phyloP scores from a whole-genome alignment of 2,888 invertebrate species.

The Callimorpha dominula region DNA sequence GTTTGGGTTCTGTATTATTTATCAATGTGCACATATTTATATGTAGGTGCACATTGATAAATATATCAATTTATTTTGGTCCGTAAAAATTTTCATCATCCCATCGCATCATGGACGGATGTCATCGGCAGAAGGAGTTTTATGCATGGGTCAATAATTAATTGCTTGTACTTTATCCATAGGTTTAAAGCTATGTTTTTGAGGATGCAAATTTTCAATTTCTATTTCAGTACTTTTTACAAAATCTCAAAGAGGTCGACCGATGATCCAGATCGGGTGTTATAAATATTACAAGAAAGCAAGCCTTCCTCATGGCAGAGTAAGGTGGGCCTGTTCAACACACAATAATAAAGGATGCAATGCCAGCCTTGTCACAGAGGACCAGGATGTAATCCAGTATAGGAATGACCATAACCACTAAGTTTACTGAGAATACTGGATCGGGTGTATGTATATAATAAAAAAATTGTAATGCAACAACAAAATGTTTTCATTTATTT shows the following conservation, averaged over 20 bases:
- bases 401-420: constrained; percentile 8
- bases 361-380: constrained; percentile 32
- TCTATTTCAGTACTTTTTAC: constrained; percentile 8
- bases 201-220: background rate
- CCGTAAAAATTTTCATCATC: too few species aligned
- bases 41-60: too few species aligned
- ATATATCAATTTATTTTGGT: too few species aligned
- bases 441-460: too few species aligned
- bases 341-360: constrained; percentile 51
- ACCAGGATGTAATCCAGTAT: background rate
- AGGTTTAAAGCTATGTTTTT: background rate
- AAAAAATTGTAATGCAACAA: too few species aligned
- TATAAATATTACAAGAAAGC: constrained; percentile 10
- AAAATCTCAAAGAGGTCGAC: constrained; percentile 22
- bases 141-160: too few species aligned
- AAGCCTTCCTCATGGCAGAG: background rate
- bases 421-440: background rate
- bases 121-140: too few species aligned
- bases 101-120: too few species aligned
- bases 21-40: too few species aligned
- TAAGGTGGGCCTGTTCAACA: constrained; percentile 36
- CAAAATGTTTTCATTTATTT: too few species aligned
- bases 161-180: background rate
- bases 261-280: constrained; percentile 9
- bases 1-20: too few species aligned